Evolutionary conservation across 2,888 invertebrate species (phyloP).

Genomic region (Seira ritae): DNA sequence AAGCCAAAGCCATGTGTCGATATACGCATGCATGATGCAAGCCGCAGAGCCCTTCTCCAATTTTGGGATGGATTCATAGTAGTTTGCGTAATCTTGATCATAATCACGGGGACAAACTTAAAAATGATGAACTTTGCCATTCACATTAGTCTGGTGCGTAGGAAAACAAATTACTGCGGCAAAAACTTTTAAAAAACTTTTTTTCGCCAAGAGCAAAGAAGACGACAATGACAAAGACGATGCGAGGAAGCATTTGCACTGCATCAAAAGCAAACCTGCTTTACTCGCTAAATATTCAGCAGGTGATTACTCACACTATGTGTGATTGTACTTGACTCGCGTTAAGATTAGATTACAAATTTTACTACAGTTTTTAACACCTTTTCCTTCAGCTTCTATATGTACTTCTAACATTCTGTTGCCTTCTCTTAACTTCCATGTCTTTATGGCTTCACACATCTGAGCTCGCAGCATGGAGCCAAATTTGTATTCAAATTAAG

Average conservation of each 20-base stretch:
- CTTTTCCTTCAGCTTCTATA: slow-evolving; percentile 20
- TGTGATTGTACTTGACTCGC: not conserved
- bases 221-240: not conserved
- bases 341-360: not conserved
- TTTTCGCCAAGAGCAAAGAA: not conserved
- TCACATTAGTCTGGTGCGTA: not conserved
- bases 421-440: no score
- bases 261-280: not conserved
- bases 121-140: slow-evolving; percentile 3
- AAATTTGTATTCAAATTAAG: slow-evolving; percentile 59
- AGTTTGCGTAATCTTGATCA: not conserved
- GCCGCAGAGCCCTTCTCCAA: slow-evolving; percentile 2
- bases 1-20: not conserved
- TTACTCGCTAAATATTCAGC: not conserved
- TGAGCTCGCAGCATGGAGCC: slow-evolving; percentile 48
- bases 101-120: slow-evolving; percentile 8
- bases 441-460: slow-evolving; percentile 10
- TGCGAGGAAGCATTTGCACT: not conserved
- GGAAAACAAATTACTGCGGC: not conserved
- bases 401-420: slow-evolving; percentile 22
- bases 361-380: slow-evolving; percentile 37
- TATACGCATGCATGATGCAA: not conserved
- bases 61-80: not conserved
- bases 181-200: not conserved
- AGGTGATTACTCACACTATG: not conserved